These are phyloP conservation scores for Conus ventricosus DNA, from an alignment of 1,140 invertebrate species.

Conservation along the genomic window DNA sequence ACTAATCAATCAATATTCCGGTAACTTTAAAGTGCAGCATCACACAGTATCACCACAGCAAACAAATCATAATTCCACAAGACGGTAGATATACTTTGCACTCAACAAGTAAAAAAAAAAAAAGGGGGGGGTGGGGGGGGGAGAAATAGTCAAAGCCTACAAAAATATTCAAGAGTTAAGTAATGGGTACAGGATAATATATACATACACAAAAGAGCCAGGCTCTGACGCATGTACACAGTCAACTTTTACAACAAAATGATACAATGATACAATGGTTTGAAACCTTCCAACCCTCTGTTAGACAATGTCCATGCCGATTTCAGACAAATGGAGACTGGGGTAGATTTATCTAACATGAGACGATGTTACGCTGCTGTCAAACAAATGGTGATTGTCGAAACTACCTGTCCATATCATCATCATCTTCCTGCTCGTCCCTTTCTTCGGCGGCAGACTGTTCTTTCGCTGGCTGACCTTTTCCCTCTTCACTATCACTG, in stretches of 20 bases:
- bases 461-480: background rate
- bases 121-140: too few species aligned
- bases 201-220: background rate
- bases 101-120: too few species aligned
- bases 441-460: background rate
- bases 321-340: background rate
- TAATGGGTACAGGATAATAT: background rate
- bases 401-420: slow-evolving; percentile 7
- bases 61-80: too few species aligned
- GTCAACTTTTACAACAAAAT: too few species aligned
- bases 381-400: background rate
- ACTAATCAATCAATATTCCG: too few species aligned
- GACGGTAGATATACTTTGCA: too few species aligned
- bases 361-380: background rate
- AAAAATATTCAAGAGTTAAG: background rate
- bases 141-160: too few species aligned
- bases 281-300: background rate
- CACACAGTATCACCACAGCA: too few species aligned
- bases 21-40: too few species aligned
- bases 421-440: background rate
- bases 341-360: background rate
- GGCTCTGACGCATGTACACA: too few species aligned
- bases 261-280: too few species aligned
- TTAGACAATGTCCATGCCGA: background rate
- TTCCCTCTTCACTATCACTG: slow-evolving; percentile 14